Percentiles rank a stretch among this genome's conserved stretches.
phyloP scores from a whole-genome alignment of 2,888 invertebrate genomes.

The Dexiosoma caninum region DNA sequence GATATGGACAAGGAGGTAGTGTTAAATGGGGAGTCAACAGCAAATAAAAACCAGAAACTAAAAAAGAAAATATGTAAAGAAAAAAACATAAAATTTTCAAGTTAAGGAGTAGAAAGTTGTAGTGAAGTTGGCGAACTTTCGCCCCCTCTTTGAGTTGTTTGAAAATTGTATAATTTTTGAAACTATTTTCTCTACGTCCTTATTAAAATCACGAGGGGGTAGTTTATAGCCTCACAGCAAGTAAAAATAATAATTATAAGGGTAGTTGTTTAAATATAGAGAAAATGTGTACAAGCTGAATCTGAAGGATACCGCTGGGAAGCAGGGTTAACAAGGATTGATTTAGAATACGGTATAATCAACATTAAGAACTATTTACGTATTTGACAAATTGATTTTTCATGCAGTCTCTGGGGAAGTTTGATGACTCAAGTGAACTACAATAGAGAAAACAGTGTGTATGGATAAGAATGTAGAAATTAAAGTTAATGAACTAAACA shows the following conservation, averaged over 20 bases:
- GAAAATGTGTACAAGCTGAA: not conserved
- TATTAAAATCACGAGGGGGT: slow-evolving; percentile 5
- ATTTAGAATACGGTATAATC: slow-evolving; percentile 24
- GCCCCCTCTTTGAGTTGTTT: no score
- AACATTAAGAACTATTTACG: slow-evolving; percentile 55
- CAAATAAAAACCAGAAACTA: no score
- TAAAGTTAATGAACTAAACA: slow-evolving; percentile 56
- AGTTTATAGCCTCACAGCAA: not conserved
- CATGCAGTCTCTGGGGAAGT: slow-evolving; percentile 64
- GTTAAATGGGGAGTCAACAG: no score
- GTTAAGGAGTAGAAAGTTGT: no score
- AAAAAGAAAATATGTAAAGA: no score
- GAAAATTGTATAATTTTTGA: no score
- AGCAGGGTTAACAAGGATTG: slow-evolving; percentile 37
- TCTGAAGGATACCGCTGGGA: not conserved
- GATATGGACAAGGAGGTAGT: slow-evolving; percentile 28
- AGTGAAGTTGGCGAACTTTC: no score
- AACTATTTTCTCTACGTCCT: slow-evolving; percentile 1
- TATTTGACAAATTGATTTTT: slow-evolving; percentile 68
- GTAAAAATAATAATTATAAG: not conserved
- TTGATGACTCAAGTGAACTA: slow-evolving; percentile 25
- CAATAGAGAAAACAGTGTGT: not conserved
- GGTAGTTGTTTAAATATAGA: slow-evolving; percentile 31
- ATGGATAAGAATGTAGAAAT: slow-evolving; percentile 34
- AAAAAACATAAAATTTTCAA: no score